Evolutionary conservation across 2,888 invertebrate species (phyloP).

Genomic region (Hyalella azteca): DNA sequence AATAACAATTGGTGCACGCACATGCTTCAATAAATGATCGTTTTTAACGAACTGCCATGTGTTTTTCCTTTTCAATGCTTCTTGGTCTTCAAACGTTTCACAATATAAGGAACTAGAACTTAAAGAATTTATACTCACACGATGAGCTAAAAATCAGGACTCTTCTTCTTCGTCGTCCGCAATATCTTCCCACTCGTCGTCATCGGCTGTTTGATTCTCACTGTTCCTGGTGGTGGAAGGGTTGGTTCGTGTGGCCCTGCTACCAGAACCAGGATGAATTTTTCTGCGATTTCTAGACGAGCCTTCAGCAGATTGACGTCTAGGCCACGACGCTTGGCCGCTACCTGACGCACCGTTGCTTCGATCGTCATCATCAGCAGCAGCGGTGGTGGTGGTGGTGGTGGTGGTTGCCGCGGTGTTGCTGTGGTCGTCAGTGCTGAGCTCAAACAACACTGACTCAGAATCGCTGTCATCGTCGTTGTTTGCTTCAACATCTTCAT

Average conservation of each 20-base stretch:
- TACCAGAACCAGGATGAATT: too few species aligned
- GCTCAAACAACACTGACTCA: slow-evolving; percentile 24
- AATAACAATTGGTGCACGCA: too few species aligned
- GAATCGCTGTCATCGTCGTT: slow-evolving; percentile 15
- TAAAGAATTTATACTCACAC: too few species aligned
- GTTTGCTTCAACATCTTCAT: background rate
- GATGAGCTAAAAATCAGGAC: too few species aligned
- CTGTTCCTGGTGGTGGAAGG: background rate
- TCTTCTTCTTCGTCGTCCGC: slow-evolving; percentile 22
- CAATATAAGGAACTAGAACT: too few species aligned
- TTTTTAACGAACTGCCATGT: too few species aligned
- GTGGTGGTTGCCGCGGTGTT: background rate
- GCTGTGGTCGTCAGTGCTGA: slow-evolving; percentile 8
- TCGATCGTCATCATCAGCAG: too few species aligned
- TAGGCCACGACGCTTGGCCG: background rate
- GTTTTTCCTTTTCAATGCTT: too few species aligned
- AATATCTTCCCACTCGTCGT: slow-evolving; percentile 39
- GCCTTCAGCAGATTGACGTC: background rate
- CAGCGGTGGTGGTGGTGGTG: too few species aligned
- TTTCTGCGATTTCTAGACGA: background rate
- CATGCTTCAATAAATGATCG: too few species aligned
- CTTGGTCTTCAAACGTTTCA: too few species aligned
- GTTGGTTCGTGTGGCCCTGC: background rate
- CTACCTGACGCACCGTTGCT: background rate
- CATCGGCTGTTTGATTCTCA: slow-evolving; percentile 37